Base-by-base conservation (phyloP, 2,797 vertebrate species). In the Sebastes melanostomus region DNA sequence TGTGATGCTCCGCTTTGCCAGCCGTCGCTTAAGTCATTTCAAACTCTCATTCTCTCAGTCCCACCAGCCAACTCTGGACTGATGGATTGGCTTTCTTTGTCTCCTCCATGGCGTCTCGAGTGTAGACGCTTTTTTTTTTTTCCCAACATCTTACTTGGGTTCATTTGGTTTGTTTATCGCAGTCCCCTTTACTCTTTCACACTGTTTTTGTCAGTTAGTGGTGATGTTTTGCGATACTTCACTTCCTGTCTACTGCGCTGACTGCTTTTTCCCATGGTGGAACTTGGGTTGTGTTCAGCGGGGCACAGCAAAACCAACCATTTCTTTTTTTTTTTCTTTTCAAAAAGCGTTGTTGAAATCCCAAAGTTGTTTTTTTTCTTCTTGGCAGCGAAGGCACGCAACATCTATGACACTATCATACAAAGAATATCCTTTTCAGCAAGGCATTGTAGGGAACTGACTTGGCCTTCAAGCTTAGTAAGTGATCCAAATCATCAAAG, bases 1-100 rank as follows among this genome's bases (percentile, higher is more conserved):
- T 80, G 61, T 72, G 77, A 82, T 59, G 76, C 68, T 27, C 75
- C 7, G 24, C 77, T 83, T 72, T 85, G 83, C 81, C 84, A 89
- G 74, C 59, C 72, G 59, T 82, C 46, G 38, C 86, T 85, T 83
- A 90, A 88, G 78, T 84, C 63, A 81, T 85, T 91, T 90, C 77
- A 85, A 87, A 91, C 87, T 85, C 71, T 24, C 63, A 73, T 83
- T 84, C 83, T 86, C 84, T 46, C 34, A 60, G 77, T 80, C 81
- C 81, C 75, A 81, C 66, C 29, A 82, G 80, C 84, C 65, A 79
- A 58, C 85, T 76, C 59, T 63, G 61, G 36, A 80, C 75, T 73
- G 72, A 88, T 88, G 66, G 36, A n/a, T 54, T 54, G 50, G 75
- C 73, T 89, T 83, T 82, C 70, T 75, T 73, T 78, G 66, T 58